Evolutionary conservation across 2,113 vertebrate species (phyloP).

Genomic region (Saguinus midas): DNA sequence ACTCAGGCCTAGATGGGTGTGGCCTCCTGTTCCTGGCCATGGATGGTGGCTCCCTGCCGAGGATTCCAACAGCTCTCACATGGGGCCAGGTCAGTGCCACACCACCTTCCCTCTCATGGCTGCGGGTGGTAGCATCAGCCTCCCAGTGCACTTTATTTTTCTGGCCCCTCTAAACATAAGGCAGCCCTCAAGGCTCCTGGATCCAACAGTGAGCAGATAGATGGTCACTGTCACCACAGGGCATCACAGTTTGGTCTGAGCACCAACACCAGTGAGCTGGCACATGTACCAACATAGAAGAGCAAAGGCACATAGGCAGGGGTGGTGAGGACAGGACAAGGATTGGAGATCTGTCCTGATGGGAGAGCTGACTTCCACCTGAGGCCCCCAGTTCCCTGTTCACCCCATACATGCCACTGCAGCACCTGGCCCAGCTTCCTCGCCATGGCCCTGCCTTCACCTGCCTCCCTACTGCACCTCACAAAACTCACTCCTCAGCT

Average conservation of each 20-base stretch:
- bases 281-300: neutral
- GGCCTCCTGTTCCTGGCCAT: neutral
- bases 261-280: neutral
- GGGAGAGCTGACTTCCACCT: no score
- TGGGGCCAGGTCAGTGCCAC: fast-evolving
- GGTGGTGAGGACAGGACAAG: neutral
- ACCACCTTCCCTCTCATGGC: neutral
- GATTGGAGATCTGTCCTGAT: neutral
- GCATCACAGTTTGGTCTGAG: neutral
- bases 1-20: neutral
- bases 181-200: neutral
- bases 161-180: neutral
- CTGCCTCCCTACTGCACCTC: no score
- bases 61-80: neutral
- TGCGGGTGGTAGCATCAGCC: neutral
- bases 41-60: neutral
- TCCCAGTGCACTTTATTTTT: fast-evolving
- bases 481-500: no score
- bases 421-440: neutral
- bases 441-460: no score
- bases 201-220: neutral
- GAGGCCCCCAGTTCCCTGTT: no score
- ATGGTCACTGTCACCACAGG: no score
- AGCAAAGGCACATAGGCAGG: no score
- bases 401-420: neutral